phyloP scores from a whole-genome alignment of 2,113 vertebrate genomes.

The Chaetops frenatus region DNA sequence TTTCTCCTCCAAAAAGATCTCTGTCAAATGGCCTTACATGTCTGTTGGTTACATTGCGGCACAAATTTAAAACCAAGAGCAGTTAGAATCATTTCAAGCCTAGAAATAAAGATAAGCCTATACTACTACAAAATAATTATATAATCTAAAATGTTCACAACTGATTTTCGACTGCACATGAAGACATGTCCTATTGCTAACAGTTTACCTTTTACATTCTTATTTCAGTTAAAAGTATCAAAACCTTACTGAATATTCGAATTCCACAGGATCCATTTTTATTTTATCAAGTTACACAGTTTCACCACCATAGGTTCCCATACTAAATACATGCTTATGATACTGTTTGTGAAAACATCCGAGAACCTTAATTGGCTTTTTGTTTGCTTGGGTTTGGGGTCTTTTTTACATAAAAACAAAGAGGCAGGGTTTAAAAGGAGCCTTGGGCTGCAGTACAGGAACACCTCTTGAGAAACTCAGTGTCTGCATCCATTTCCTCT shows the following conservation, averaged over 20 bases:
- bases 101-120: neutral
- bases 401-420: neutral
- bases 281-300: neutral
- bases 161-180: neutral
- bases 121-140: neutral
- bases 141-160: neutral
- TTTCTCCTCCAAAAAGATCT: neutral
- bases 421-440: neutral
- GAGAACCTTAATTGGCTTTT: neutral
- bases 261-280: neutral
- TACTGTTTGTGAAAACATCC: neutral
- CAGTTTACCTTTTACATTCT: neutral
- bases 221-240: neutral
- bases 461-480: neutral
- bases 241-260: neutral
- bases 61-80: neutral
- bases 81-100: neutral
- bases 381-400: neutral
- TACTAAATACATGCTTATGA: neutral
- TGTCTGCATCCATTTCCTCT: neutral
- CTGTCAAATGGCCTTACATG: neutral
- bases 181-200: neutral
- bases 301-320: neutral
- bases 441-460: neutral
- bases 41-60: neutral